These are phyloP conservation scores for Acestrorhynchus altus DNA, from an alignment of 2,797 vertebrate species.

Conservation along the genomic window DNA sequence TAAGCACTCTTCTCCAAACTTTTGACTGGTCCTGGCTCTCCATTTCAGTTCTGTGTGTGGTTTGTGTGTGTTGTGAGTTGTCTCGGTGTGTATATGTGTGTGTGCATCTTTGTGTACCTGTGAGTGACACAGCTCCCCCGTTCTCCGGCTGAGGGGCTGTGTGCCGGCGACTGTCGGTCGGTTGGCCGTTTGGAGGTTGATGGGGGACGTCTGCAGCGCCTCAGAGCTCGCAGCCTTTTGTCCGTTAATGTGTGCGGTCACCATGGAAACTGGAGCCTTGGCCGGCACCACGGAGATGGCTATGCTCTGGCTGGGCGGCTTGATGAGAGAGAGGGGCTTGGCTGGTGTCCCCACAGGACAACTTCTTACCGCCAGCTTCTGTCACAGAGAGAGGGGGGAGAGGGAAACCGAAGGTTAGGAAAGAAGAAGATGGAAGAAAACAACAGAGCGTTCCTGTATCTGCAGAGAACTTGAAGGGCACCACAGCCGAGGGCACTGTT, in stretches of 20 bases:
- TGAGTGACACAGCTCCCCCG: slow-evolving; percentile 40
- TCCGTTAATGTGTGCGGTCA: slow-evolving; percentile 85
- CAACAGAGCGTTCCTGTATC: not conserved
- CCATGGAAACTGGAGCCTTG: slow-evolving; percentile 85
- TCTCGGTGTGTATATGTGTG: too few relatives aligned
- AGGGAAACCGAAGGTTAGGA: not conserved
- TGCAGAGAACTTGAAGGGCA: slow-evolving; percentile 26
- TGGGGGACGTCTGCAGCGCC: slow-evolving; percentile 78
- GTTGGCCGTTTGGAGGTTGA: slow-evolving; percentile 80
- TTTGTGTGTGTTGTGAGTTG: not conserved
- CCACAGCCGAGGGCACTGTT: not conserved
- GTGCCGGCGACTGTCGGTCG: slow-evolving; percentile 59
- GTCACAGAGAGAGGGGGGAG: slow-evolving; percentile 46
- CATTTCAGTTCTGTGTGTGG: not conserved
- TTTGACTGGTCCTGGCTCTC: not conserved
- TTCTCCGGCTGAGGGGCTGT: slow-evolving; percentile 71
- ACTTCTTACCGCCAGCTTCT: slow-evolving; percentile 85
- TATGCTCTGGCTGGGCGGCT: slow-evolving; percentile 77
- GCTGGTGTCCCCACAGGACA: slow-evolving; percentile 79
- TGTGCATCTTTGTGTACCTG: slow-evolving; percentile 16
- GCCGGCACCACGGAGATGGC: slow-evolving; percentile 82
- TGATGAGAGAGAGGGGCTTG: slow-evolving; percentile 80
- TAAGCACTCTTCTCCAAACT: not conserved
- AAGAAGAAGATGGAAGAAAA: not conserved
- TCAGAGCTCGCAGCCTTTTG: slow-evolving; percentile 78